Percentiles rank a stretch among this genome's conserved stretches.
phyloP scores from a whole-genome alignment of 1,140 invertebrate species.

The Bombus terrestris region DNA sequence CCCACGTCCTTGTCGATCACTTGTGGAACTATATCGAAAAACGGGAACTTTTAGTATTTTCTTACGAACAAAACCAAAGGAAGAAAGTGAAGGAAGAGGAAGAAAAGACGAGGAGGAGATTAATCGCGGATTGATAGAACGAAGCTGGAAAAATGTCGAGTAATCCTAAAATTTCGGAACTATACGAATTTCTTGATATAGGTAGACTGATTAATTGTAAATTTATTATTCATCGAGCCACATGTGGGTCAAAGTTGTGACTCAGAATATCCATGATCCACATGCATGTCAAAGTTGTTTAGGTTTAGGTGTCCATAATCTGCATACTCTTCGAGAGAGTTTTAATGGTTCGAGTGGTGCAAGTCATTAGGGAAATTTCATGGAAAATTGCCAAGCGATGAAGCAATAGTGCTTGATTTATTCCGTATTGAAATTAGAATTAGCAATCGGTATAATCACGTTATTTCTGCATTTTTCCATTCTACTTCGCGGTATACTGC shows the following conservation, averaged over 20 bases:
- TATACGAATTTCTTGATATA: neutral
- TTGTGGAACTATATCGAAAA: conserved; percentile 17
- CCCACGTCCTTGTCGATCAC: conserved; percentile 6
- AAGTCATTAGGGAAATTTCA: neutral
- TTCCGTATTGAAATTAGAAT: neutral
- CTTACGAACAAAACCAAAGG: neutral
- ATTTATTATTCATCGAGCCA: neutral
- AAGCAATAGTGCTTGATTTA: neutral
- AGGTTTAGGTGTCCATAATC: neutral
- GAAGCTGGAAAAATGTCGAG: neutral
- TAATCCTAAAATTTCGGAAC: neutral
- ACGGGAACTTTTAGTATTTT: neutral
- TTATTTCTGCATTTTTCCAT: too few relatives aligned
- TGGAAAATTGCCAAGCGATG: neutral
- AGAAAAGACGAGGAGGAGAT: too few relatives aligned
- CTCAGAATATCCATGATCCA: neutral
- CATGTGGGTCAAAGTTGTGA: neutral
- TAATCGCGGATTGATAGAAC: neutral
- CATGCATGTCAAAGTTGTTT: too few relatives aligned
- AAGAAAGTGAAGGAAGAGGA: neutral
- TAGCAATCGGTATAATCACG: too few relatives aligned
- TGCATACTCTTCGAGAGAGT: neutral
- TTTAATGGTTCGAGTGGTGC: neutral
- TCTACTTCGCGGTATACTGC: too few relatives aligned
- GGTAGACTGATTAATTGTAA: neutral